Conservation (phyloP, 2,888 invertebrate genomes). For the Diarsia dahlii region DNA sequence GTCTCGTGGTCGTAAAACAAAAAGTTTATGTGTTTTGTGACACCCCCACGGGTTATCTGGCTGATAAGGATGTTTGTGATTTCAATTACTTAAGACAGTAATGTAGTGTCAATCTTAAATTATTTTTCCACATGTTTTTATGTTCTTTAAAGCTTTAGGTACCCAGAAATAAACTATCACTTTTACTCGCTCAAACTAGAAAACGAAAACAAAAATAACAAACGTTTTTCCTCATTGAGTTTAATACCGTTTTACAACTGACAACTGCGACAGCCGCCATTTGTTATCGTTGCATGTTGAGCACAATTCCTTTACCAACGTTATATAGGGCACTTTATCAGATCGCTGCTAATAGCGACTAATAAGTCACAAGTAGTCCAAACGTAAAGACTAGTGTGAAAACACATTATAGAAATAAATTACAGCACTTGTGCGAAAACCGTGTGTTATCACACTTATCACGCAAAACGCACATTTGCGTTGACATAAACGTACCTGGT, state of each 20-base stretch:
- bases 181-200: background rate
- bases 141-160: background rate
- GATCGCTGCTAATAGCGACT: constrained; percentile 58
- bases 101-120: constrained; percentile 31
- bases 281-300: constrained; percentile 49
- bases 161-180: background rate
- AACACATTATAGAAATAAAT: constrained; percentile 65
- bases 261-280: constrained; percentile 30
- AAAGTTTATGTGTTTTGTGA: constrained; percentile 76
- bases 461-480: constrained; percentile 76
- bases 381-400: constrained; percentile 62
- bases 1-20: constrained; percentile 70
- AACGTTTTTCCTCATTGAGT: background rate
- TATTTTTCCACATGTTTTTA: constrained; percentile 27
- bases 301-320: constrained; percentile 48
- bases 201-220: background rate
- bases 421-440: constrained; percentile 61
- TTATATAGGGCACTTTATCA: constrained; percentile 53
- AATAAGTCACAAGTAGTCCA: constrained; percentile 54
- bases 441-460: constrained; percentile 72
- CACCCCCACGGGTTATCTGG: constrained; percentile 73
- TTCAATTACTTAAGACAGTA: constrained; percentile 58
- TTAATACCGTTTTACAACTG: constrained; percentile 34
- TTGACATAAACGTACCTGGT: constrained; percentile 68
- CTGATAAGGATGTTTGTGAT: constrained; percentile 71